phyloP scores from a whole-genome alignment of 2,113 vertebrate species.

The Mormoops blainvillei region DNA sequence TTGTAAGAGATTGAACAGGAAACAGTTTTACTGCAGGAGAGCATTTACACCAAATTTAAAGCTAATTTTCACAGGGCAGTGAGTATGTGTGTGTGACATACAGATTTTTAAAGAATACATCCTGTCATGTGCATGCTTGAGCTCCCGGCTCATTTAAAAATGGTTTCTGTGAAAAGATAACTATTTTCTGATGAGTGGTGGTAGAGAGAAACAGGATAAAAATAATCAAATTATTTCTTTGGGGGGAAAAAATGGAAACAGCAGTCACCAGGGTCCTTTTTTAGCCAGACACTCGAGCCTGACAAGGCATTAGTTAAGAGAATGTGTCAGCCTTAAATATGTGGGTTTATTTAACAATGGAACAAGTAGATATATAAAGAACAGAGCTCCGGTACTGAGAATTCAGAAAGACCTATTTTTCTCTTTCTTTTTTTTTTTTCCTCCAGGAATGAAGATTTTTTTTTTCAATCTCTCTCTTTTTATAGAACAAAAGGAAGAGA shows the following conservation, averaged over 20 bases:
- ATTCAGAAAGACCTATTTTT: slow-evolving; percentile 45
- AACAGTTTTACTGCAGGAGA: slow-evolving; percentile 42
- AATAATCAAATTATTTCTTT: slow-evolving; percentile 66
- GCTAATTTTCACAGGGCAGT: neutral
- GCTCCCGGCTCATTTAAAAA: slow-evolving; percentile 15
- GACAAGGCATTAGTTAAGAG: slow-evolving; percentile 59
- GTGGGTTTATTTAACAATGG: slow-evolving; percentile 66
- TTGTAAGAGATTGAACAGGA: slow-evolving; percentile 32
- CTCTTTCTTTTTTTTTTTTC: neutral
- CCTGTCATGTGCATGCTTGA: neutral
- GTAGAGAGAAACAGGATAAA: slow-evolving; percentile 48
- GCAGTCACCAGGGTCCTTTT: slow-evolving; percentile 53
- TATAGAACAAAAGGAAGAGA: slow-evolving; percentile 40
- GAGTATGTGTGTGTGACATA: neutral
- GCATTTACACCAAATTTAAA: neutral
- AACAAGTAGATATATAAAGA: slow-evolving; percentile 65
- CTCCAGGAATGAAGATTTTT: neutral
- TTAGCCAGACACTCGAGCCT: slow-evolving; percentile 45
- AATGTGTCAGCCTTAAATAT: slow-evolving; percentile 58
- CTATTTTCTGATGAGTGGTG: slow-evolving; percentile 29
- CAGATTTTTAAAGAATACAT: slow-evolving; percentile 4
- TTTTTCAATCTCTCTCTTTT: neutral
- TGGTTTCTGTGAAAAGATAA: neutral
- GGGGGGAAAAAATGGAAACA: slow-evolving; percentile 25
- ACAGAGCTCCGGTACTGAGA: neutral